Evolutionary conservation across 2,113 vertebrate species (phyloP).

Genomic region (Nothocercus julius): DNA sequence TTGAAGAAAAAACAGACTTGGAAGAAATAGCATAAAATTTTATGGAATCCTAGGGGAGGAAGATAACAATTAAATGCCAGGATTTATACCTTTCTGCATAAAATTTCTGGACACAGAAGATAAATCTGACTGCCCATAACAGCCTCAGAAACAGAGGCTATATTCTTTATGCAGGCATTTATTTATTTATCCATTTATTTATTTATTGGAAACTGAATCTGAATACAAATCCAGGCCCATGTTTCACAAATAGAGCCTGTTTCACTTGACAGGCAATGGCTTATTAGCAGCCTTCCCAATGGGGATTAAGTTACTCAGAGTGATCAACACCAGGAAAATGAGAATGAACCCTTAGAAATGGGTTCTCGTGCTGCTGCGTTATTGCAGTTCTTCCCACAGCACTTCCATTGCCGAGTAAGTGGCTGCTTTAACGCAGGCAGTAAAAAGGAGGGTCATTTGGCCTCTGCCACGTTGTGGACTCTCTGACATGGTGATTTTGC

Average conservation of each 20-base stretch:
- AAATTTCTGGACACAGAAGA: not conserved
- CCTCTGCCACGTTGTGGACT: not conserved
- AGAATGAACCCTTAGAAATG: rapidly evolving
- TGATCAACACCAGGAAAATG: not conserved
- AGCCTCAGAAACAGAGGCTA: not conserved
- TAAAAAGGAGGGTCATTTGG: not conserved
- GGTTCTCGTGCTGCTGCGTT: rapidly evolving
- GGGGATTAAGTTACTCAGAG: not conserved
- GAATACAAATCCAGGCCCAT: not conserved
- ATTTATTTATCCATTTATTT: not conserved
- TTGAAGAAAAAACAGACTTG: not conserved
- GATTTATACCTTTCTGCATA: not conserved
- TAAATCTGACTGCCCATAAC: not conserved
- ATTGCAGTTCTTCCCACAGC: rapidly evolving
- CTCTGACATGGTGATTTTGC: rapidly evolving
- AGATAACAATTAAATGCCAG: not conserved
- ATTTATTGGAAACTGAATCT: not conserved
- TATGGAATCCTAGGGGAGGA: not conserved
- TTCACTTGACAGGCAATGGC: not conserved
- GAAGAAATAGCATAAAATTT: not conserved
- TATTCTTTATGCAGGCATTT: not conserved
- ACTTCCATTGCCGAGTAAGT: not conserved
- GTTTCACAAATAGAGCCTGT: not conserved
- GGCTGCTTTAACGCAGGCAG: not conserved
- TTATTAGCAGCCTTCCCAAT: not conserved